Percentiles rank a stretch among this genome's conserved stretches.
Conservation (phyloP, 1,140 invertebrate genomes). For the Saccostrea echinata region DNA sequence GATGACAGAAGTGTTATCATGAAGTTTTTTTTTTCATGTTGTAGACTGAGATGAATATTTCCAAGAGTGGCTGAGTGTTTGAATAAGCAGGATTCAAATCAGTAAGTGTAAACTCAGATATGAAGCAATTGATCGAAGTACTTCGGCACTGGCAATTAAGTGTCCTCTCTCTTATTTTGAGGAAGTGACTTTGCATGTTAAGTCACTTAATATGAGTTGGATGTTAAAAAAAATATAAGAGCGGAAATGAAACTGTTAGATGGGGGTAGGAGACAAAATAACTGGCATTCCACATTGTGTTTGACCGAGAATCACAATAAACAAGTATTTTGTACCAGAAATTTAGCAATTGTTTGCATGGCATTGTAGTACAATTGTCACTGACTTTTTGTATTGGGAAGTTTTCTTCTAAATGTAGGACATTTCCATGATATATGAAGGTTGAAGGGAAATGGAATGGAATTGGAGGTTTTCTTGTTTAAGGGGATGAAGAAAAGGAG, state of each 20-base stretch:
- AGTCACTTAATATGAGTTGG: background rate
- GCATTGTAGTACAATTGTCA: too few relatives aligned
- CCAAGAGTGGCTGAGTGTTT: background rate
- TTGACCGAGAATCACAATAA: background rate
- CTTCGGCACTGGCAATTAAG: background rate
- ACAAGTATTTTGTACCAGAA: background rate
- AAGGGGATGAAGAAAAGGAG: too few relatives aligned
- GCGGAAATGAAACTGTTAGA: background rate
- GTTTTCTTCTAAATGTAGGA: too few relatives aligned
- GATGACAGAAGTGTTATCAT: too few relatives aligned
- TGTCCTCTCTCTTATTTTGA: background rate
- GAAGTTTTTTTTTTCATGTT: background rate
- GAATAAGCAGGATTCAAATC: background rate
- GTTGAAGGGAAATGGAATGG: too few relatives aligned
- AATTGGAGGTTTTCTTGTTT: too few relatives aligned
- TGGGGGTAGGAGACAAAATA: constrained; percentile 19
- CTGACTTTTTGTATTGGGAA: too few relatives aligned
- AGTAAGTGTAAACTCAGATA: background rate
- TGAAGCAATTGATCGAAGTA: background rate
- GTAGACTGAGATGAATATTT: background rate
- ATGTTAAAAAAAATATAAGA: background rate
- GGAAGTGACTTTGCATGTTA: background rate
- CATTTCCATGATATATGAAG: too few relatives aligned
- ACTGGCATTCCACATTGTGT: background rate
- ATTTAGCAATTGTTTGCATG: too few relatives aligned